phyloP scores from a whole-genome alignment of 2,888 invertebrate genomes.

The Chloroclysta siterata region DNA sequence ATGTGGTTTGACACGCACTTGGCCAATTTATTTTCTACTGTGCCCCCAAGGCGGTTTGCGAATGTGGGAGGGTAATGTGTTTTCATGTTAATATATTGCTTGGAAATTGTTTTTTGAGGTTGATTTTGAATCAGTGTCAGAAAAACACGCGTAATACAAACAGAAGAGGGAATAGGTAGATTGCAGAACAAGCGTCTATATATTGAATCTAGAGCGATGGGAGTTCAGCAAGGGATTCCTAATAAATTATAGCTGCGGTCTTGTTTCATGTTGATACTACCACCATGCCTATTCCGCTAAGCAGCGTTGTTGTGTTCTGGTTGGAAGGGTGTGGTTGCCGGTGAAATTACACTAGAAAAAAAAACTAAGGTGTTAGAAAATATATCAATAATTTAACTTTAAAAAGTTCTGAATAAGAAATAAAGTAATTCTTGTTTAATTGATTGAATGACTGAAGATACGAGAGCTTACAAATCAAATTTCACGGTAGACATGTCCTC shows the following conservation, averaged over 20 bases:
- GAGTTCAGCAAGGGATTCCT: background rate
- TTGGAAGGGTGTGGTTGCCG: too few relatives aligned
- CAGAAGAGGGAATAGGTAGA: background rate
- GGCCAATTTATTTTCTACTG: slow-evolving; percentile 9
- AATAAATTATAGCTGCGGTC: background rate
- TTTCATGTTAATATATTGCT: slow-evolving; percentile 10
- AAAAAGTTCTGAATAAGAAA: too few relatives aligned
- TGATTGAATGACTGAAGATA: too few relatives aligned
- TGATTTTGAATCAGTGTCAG: slow-evolving; percentile 9
- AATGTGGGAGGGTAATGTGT: slow-evolving; percentile 3
- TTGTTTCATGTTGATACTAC: background rate
- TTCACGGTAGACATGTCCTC: too few relatives aligned
- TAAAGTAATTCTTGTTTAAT: too few relatives aligned
- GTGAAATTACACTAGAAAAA: too few relatives aligned
- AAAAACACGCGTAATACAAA: slow-evolving; percentile 1
- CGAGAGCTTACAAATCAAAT: too few relatives aligned
- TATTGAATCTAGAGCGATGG: background rate
- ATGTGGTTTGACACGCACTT: background rate
- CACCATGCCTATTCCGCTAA: too few relatives aligned
- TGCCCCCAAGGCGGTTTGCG: background rate
- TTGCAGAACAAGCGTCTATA: background rate
- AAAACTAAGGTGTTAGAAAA: too few relatives aligned
- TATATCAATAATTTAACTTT: too few relatives aligned
- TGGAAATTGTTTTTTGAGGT: slow-evolving; percentile 13
- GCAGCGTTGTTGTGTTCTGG: too few relatives aligned